phyloP scores from a whole-genome alignment of 2,113 vertebrate species.

The Siniperca chuatsi region DNA sequence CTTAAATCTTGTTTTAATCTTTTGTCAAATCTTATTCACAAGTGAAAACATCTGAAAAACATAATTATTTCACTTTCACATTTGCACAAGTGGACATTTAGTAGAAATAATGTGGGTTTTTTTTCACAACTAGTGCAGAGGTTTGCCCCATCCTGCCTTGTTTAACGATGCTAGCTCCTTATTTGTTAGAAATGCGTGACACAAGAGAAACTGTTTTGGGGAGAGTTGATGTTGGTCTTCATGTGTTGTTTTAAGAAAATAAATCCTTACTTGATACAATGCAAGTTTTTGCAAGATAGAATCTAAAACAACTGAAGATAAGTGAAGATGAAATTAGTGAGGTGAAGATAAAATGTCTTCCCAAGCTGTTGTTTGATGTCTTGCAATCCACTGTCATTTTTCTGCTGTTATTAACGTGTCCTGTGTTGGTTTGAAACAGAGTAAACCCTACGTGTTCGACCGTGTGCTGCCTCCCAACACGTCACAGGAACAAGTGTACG shows the following conservation, averaged over 20 bases:
- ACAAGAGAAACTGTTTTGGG: too few relatives aligned
- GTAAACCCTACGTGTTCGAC: conserved; percentile 93
- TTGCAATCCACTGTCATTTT: neutral
- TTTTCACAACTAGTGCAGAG: too few relatives aligned
- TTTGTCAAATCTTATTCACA: neutral
- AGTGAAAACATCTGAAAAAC: neutral
- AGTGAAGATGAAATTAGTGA: neutral
- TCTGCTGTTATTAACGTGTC: neutral
- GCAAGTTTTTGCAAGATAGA: neutral
- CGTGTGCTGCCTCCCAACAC: conserved; percentile 92
- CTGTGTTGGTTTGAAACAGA: conserved; percentile 81
- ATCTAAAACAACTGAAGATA: neutral
- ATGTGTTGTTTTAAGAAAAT: neutral
- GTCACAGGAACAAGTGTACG: conserved; percentile 92
- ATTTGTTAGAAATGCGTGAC: too few relatives aligned
- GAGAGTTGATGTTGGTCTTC: too few relatives aligned
- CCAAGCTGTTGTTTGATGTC: neutral
- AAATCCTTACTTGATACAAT: neutral
- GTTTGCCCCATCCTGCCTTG: too few relatives aligned
- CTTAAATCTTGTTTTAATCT: neutral
- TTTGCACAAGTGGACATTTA: too few relatives aligned
- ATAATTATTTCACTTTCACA: neutral
- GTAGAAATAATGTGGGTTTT: too few relatives aligned
- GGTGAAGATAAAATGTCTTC: neutral
- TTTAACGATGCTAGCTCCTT: too few relatives aligned